These are phyloP conservation scores for Harpagus bidentatus DNA, from an alignment of 2,113 vertebrate species.

Conservation along the genomic window DNA sequence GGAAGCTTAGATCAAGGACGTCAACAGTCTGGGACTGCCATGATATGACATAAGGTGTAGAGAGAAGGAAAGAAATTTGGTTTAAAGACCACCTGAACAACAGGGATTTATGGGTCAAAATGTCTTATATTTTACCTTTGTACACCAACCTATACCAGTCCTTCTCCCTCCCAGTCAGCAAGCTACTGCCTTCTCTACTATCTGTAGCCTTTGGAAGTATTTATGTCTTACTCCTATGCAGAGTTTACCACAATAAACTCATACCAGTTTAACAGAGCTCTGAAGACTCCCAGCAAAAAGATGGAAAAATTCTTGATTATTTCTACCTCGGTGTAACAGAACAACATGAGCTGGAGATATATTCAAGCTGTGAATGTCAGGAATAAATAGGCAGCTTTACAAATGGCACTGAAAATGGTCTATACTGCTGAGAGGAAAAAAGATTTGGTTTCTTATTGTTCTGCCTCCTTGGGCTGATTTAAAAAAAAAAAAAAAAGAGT, in stretches of 20 bases:
- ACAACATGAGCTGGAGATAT: background rate
- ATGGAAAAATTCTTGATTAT: background rate
- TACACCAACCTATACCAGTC: background rate
- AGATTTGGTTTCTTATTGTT: background rate
- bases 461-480: background rate
- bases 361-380: background rate
- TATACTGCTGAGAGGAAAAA: background rate
- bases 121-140: background rate
- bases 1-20: background rate
- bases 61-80: background rate
- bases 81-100: background rate
- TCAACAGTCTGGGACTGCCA: background rate
- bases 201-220: background rate
- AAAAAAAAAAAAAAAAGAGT: background rate
- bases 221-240: background rate
- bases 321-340: background rate
- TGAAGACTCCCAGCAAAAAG: background rate
- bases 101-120: background rate
- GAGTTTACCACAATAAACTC: background rate
- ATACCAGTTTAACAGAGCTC: background rate
- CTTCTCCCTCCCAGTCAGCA: background rate
- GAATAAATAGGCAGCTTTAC: conserved; percentile 25
- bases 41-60: background rate
- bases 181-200: background rate
- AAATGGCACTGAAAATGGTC: background rate